Evolutionary conservation across 1,140 invertebrate genomes (phyloP).

Genomic region (Melanaphis sacchari): DNA sequence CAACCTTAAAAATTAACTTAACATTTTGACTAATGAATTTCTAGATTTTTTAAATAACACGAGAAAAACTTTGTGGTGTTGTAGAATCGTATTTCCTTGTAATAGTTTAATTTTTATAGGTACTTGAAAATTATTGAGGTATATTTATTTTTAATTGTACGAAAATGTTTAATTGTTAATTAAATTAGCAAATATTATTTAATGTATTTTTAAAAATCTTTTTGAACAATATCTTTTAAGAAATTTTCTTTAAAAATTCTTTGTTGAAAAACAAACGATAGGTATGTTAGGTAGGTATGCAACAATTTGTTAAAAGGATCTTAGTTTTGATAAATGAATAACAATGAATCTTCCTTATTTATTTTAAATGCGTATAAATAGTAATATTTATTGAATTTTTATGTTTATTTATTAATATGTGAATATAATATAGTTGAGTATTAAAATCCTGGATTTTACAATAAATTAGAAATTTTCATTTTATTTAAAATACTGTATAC

Average conservation of each 20-base stretch:
- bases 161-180: not conserved
- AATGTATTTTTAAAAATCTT: not conserved
- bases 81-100: not conserved
- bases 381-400: not conserved
- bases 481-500: not conserved
- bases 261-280: not conserved
- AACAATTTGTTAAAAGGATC: not conserved
- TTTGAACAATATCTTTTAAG: not conserved
- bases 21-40: not conserved
- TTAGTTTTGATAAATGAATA: not conserved
- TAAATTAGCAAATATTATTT: constrained; percentile 2
- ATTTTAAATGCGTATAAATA: not conserved
- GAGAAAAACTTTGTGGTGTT: not conserved
- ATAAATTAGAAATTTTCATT: not conserved
- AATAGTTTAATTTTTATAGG: not conserved
- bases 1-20: not conserved
- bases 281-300: too few relatives aligned
- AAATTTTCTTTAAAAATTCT: not conserved
- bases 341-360: not conserved
- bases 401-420: not conserved
- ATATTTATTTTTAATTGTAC: not conserved
- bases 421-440: not conserved
- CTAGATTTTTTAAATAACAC: not conserved
- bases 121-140: not conserved
- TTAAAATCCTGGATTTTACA: not conserved